Base-by-base conservation (phyloP, 2,888 invertebrate species). In the Nectonema munidae region DNA sequence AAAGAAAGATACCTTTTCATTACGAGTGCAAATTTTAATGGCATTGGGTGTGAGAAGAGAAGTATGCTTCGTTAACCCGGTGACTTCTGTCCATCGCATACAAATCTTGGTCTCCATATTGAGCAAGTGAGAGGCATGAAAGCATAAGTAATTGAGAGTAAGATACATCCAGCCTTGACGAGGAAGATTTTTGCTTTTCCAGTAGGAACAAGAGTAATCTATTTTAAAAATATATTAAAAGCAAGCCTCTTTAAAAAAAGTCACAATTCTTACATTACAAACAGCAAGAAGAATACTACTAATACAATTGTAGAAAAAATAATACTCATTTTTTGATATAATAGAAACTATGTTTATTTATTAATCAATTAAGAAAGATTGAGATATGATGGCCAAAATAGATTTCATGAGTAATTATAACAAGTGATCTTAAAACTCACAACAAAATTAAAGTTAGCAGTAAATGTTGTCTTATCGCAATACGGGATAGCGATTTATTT, bases 81-180 rank as follows among this genome's bases (percentile, higher is more conserved):
- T 69, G 36, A 77, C 69, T 49, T 77, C 76, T 3, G 70, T 68
- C 75, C 77, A 79, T 46, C 75, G 63, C 40, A 81, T 66, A 44
- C 71, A 68, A 32, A 77, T 61, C 48, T 71, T 71, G 3, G 73
- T 73, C 54, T 79, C 76, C 41, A 65, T 68, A 3, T 81, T 76
- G 54, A 86, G 63, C 50, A 83, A 68, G 51, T 73, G 76, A 1
- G 83, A 73, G n/a, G n/a, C n/a, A 55, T 81, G 73, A 57, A 86
- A 86, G 52, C 77, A 79, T 54, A 81, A 64, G 53, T 79, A 74
- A 53, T 79, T 75, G 17, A 86, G 68, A 14, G 79, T 77, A n/a
- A 86, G 63, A 52, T 83, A 86, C 53, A 86, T 62, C 70, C 77
- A 77, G 21, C 86, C 83, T 59, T 83, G 81, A 11, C 76, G 61